A percentile compares a stretch with the other conserved stretches of the same genome.
These are phyloP conservation scores for Carollia perspicillata DNA, from an alignment of 2,113 vertebrate species.

Conservation along the genomic window DNA sequence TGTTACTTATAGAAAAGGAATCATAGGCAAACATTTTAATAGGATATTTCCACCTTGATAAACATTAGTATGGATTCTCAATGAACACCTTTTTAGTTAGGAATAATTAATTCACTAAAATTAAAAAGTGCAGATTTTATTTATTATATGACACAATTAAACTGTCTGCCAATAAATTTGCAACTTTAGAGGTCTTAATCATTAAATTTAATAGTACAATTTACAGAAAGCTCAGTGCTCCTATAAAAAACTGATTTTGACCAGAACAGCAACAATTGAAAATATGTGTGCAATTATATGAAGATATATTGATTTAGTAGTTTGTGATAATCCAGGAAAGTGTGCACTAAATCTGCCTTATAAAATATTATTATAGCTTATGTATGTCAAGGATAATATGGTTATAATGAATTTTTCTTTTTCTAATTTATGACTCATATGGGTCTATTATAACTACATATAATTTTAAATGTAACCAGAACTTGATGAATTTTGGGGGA, in stretches of 20 bases:
- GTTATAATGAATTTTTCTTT: background rate
- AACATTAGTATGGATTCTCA: background rate
- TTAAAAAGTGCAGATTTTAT: background rate
- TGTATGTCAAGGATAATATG: background rate
- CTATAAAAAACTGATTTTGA: background rate
- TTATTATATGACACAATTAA: background rate
- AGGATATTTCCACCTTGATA: background rate
- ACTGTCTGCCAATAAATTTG: background rate
- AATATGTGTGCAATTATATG: background rate
- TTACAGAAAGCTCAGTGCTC: background rate
- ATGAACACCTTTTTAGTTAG: background rate
- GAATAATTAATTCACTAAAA: background rate
- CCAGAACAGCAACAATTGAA: background rate
- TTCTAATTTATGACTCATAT: background rate
- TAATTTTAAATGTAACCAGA: background rate
- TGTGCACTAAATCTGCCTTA: background rate
- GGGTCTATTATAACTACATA: background rate
- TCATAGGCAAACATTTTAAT: background rate
- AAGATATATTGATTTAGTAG: background rate
- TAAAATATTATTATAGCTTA: background rate
- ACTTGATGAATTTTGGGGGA: background rate
- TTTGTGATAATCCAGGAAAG: background rate
- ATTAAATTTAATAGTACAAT: background rate
- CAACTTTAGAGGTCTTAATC: background rate
- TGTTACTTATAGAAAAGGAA: background rate